Base-by-base conservation (phyloP, 2,113 vertebrate genomes). In the Stegastes partitus region DNA sequence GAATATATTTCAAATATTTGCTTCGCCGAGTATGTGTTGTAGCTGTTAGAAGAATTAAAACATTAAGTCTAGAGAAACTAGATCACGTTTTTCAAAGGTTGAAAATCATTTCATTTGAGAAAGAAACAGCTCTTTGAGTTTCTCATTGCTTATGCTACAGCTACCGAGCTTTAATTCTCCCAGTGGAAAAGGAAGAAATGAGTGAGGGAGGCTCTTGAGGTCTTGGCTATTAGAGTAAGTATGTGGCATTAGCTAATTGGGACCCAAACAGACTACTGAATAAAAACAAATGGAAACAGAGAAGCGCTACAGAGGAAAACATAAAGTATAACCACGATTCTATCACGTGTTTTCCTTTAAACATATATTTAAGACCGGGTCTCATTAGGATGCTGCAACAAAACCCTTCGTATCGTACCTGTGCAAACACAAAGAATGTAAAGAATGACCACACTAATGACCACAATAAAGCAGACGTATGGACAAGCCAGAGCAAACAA, bases 181-280 rank as follows among this genome's bases (percentile, higher is more conserved):
- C 71, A 67, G 39, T 47, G 78, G 76, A 68, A 56, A 49, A 61
- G 22, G 53, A 44, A 74, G 56, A 77, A 81, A 71, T 79, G 58
- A 86, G 69, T 10, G 28, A 81, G 42, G 62, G 22, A 75, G 57
- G 64, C 65, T 70, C 68, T 68, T 39, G 61, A 70, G 62, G 64
- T 79, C 64, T 62, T 31, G 51, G 58, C 68, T 81, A 77, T 74
- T 83, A 68, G 18, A 74, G 37, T 53, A 66, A 65, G 61, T 58
- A 63, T 56, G 42, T 18, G 57, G 57, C 49, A 78, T 86, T 77
- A 81, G 73, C 79, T 81, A 85, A 87, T 76, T 69, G 74, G 89
- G 59, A 74, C 42, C 50, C 68, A 87, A 82, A 86, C 28, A 80
- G 69, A 70, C 68, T 21, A 14, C 25, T 57, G 65, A 64, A 71